phyloP scores from a whole-genome alignment of 2,797 vertebrate genomes.

The Gymnodraco acuticeps region DNA sequence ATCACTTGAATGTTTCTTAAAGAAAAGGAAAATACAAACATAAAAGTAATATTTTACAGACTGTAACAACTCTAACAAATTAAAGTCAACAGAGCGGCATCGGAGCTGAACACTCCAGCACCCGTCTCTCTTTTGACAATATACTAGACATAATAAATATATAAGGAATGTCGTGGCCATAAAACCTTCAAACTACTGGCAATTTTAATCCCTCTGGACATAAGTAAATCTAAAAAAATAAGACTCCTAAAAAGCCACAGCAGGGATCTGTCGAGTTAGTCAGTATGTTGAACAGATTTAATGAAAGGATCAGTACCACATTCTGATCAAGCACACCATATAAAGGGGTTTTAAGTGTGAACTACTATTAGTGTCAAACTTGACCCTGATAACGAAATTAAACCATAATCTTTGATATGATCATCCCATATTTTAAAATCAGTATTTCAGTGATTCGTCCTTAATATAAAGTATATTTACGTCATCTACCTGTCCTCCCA shows the following conservation, averaged over 20 bases:
- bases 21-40: not conserved
- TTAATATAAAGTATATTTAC: not conserved
- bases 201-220: not conserved
- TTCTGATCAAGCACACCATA: not conserved
- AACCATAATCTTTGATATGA: too few species aligned
- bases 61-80: not conserved
- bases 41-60: not conserved
- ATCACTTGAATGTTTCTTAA: constrained; percentile 3
- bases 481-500: constrained; percentile 82
- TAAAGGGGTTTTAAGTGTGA: not conserved
- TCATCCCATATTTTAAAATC: not conserved
- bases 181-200: not conserved
- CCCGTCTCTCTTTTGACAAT: not conserved
- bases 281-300: not conserved
- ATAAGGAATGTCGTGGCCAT: not conserved
- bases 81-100: not conserved
- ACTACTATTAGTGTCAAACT: not conserved
- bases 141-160: not conserved
- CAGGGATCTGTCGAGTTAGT: not conserved
- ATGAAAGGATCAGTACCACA: not conserved
- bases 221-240: not conserved
- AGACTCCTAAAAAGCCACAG: not conserved
- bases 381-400: not conserved
- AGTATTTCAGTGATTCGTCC: not conserved
- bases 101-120: not conserved